Percentiles rank a stretch among this genome's conserved stretches.
phyloP scores from a whole-genome alignment of 2,888 invertebrate genomes.

The Diplolepis rosae region DNA sequence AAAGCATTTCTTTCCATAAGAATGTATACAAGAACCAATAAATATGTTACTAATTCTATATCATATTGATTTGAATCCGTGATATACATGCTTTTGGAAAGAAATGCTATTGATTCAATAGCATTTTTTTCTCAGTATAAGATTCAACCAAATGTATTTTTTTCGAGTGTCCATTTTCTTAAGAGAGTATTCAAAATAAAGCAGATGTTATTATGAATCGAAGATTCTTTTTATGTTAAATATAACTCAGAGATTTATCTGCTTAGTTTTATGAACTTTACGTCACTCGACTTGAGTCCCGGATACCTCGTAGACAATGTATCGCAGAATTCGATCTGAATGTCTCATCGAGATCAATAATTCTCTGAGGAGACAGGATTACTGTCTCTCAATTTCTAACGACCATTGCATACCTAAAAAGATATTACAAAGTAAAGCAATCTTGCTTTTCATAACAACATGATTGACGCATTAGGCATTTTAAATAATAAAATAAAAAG shows the following conservation, averaged over 20 bases:
- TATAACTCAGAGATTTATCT: background rate
- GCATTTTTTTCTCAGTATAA: too few relatives aligned
- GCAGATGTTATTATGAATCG: too few relatives aligned
- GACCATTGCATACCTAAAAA: conserved; percentile 3
- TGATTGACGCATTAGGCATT: conserved; percentile 3
- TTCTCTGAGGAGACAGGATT: conserved; percentile 1
- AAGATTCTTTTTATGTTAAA: background rate
- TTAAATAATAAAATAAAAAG: background rate
- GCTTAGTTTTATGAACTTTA: background rate
- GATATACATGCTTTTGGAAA: too few relatives aligned
- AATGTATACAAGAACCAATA: too few relatives aligned
- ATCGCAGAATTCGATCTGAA: background rate
- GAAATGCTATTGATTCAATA: too few relatives aligned
- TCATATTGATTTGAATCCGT: too few relatives aligned
- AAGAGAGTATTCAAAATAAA: too few relatives aligned
- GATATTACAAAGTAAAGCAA: conserved; percentile 2
- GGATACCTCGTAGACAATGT: background rate
- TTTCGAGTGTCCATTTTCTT: too few relatives aligned
- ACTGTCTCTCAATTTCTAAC: conserved; percentile 7
- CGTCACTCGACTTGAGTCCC: background rate
- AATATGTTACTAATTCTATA: too few relatives aligned
- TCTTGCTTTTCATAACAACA: background rate
- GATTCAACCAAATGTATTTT: too few relatives aligned
- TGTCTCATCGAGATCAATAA: conserved; percentile 5
- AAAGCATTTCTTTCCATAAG: too few relatives aligned